Base-by-base conservation (phyloP, 2,113 vertebrate genomes). In the Chaetorhynchus papuensis region DNA sequence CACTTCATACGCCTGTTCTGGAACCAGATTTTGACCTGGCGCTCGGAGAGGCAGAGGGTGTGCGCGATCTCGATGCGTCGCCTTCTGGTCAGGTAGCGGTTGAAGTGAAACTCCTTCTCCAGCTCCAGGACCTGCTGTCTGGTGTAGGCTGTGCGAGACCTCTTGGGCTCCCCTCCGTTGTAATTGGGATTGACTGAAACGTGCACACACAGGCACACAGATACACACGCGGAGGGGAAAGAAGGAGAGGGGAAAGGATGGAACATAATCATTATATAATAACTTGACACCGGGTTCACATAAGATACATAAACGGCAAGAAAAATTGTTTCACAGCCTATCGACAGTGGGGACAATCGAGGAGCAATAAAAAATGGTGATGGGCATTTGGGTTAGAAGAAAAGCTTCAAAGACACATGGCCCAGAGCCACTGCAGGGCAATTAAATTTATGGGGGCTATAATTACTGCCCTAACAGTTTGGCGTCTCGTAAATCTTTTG, bases 21-120 rank as follows among this genome's bases (percentile, higher is more conserved):
- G 97, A 99, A 99, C 99, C 99, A 99, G 95, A 99, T 99, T 98
- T 99, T 99, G 95, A 99, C 99, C 98, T 99, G 99, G 95, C 99
- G 99, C 98, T 99, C 99, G 15, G 99, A 99, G 95, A 99, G 98
- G 94, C 99, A 99, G 98, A 99, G 99, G 2, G 99, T 99, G 97
- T 99, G 99, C 11, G 99, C 99, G 83, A 99, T 99, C 98, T 99
- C 99, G 97, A 99, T 99, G 96, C 99, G 99, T 97, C 99, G 98
- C 95, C 99, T 98, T 96, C 99, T 98, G 97, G 99, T 99, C 98
- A 99, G 99, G 98, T 99, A 99, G 92, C 99, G 99, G 97, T 99
- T 99, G 98, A 99, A 99, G 96, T 99, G 99, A 96, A 99, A 99
- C 97, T 99, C 99, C 98, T 99, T 99, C 98, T 99, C 99, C 97